Evolutionary conservation across 1,140 invertebrate species (phyloP).

Genomic region (Diplogasteroides magnus): DNA sequence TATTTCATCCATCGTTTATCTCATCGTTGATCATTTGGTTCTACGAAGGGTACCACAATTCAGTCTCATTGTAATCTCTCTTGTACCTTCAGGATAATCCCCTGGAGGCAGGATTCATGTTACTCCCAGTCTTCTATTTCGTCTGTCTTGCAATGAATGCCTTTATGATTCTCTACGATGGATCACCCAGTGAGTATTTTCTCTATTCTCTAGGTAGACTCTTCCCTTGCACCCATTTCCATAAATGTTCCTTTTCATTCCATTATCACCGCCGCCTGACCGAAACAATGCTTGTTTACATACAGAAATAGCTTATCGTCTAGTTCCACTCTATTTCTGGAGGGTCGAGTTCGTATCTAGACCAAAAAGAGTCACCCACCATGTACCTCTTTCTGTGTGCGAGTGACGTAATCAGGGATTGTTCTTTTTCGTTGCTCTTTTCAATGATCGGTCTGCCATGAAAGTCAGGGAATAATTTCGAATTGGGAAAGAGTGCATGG

Average conservation of each 20-base stretch:
- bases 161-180: conserved; percentile 82
- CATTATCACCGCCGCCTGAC: too few species aligned
- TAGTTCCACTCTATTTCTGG: too few species aligned
- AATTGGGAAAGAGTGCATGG: too few species aligned
- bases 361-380: too few species aligned
- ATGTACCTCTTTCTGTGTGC: too few species aligned
- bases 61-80: not conserved
- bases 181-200: conserved; percentile 76
- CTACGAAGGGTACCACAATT: conserved; percentile 56
- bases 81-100: conserved; percentile 63
- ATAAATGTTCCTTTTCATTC: conserved; percentile 25
- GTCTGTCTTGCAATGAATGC: conserved; percentile 84
- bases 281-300: too few species aligned
- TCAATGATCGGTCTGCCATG: too few species aligned
- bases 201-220: conserved; percentile 37
- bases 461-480: too few species aligned
- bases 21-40: conserved; percentile 74
- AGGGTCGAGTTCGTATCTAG: too few species aligned
- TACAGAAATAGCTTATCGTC: too few species aligned
- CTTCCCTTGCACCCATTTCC: conserved; percentile 35
- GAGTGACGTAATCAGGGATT: too few species aligned
- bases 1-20: conserved; percentile 74
- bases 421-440: too few species aligned
- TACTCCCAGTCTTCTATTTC: conserved; percentile 86
- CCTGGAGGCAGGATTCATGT: conserved; percentile 73